Evolutionary conservation across 2,113 vertebrate species (phyloP).

Genomic region (Polypterus senegalus): DNA sequence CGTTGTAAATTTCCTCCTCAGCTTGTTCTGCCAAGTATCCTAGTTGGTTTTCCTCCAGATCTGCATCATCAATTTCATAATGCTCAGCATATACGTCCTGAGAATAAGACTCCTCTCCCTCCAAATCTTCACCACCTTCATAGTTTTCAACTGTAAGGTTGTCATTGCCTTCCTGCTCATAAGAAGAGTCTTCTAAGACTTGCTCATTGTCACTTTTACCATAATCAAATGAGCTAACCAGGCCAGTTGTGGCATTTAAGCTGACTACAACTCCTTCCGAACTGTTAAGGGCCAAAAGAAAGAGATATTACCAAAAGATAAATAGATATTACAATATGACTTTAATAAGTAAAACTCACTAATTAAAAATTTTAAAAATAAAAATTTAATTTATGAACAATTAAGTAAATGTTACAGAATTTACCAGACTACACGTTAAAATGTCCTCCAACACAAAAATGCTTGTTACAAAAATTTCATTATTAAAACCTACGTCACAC

Average conservation of each 20-base stretch:
- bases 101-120: conserved; percentile 21
- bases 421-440: too few relatives aligned
- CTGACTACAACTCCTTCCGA: conserved; percentile 56
- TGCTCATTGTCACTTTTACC: conserved; percentile 45
- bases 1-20: conserved; percentile 59
- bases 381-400: too few relatives aligned
- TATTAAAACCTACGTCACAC: too few relatives aligned
- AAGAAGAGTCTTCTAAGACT: conserved; percentile 47
- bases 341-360: too few relatives aligned
- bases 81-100: conserved; percentile 52
- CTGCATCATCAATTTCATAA: conserved; percentile 54
- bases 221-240: conserved; percentile 58
- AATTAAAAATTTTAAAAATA: too few relatives aligned
- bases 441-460: too few relatives aligned
- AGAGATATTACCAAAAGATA: background rate
- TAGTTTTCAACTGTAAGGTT: conserved; percentile 50
- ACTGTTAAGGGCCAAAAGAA: conserved; percentile 30
- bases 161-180: conserved; percentile 61
- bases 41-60: conserved; percentile 61
- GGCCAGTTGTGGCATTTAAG: conserved; percentile 56
- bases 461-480: too few relatives aligned
- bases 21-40: conserved; percentile 62
- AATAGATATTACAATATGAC: too few relatives aligned
- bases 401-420: too few relatives aligned
- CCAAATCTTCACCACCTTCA: conserved; percentile 45